phyloP scores from a whole-genome alignment of 2,888 invertebrate genomes.

The Dione vanillae region DNA sequence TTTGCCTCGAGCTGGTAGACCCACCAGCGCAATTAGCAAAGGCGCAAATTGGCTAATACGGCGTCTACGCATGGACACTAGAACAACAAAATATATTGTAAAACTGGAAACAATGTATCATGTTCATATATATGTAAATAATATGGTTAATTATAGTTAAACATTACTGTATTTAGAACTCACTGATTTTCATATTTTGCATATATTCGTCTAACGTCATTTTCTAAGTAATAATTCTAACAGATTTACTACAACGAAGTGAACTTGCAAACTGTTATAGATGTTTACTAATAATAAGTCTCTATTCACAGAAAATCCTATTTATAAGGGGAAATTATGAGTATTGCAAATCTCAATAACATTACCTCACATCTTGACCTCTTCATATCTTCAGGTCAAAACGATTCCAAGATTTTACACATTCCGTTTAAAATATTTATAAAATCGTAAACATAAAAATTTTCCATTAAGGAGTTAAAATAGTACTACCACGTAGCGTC shows the following conservation, averaged over 20 bases:
- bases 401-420: constrained; percentile 27
- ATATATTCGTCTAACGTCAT: constrained; percentile 8
- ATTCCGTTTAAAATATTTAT: constrained; percentile 24
- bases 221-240: neutral
- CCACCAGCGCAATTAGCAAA: constrained; percentile 94
- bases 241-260: neutral
- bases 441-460: constrained; percentile 32
- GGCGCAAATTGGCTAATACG: constrained; percentile 85
- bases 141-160: neutral
- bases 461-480: constrained; percentile 37
- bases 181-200: constrained; percentile 6
- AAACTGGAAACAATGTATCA: neutral
- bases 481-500: constrained; percentile 16
- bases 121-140: neutral
- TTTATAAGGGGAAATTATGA: constrained; percentile 24
- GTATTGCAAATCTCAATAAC: constrained; percentile 33
- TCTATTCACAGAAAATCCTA: constrained; percentile 11
- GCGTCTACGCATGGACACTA: constrained; percentile 79
- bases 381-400: constrained; percentile 36
- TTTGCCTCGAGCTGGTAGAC: constrained; percentile 96
- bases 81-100: constrained; percentile 51
- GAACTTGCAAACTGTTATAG: neutral
- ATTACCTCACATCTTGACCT: constrained; percentile 40
- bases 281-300: constrained; percentile 1
- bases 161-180: neutral